phyloP scores from a whole-genome alignment of 2,888 invertebrate genomes.

The Norana najaformis region DNA sequence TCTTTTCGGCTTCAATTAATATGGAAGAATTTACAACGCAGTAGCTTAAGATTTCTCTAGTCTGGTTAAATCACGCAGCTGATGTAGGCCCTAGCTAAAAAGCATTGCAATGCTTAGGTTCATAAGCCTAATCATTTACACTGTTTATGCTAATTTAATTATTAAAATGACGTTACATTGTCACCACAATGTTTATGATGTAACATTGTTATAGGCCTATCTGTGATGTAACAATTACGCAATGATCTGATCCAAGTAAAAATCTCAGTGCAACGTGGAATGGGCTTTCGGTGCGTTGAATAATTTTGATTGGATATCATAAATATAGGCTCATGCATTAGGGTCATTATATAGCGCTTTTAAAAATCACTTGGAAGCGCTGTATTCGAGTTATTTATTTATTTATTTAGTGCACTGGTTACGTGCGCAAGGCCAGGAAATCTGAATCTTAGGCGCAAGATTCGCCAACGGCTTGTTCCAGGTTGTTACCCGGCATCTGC shows the following conservation, averaged over 20 bases:
- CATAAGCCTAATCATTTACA: neutral
- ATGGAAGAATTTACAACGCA: neutral
- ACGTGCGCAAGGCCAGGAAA: no score
- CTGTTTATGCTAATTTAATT: neutral
- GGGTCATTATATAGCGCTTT: no score
- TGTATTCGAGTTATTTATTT: no score
- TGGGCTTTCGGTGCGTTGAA: neutral
- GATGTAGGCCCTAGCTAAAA: no score
- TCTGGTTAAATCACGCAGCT: neutral
- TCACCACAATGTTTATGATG: neutral
- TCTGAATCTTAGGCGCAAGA: no score
- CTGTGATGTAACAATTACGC: neutral
- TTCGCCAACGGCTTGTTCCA: no score
- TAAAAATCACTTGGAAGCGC: no score
- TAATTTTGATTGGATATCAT: neutral
- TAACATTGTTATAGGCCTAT: no score
- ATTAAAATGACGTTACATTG: neutral
- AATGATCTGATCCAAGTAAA: no score
- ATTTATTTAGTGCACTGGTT: no score
- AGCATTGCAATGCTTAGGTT: neutral
- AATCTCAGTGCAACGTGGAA: no score
- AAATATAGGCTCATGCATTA: neutral
- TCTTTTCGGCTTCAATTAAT: neutral
- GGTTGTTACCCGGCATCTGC: no score
- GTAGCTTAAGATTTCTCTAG: neutral